A percentile compares a stretch with the other conserved stretches of the same genome.
These are phyloP conservation scores for Cyphomyrmex costatus DNA, from an alignment of 1,140 invertebrate genomes.

Conservation along the genomic window DNA sequence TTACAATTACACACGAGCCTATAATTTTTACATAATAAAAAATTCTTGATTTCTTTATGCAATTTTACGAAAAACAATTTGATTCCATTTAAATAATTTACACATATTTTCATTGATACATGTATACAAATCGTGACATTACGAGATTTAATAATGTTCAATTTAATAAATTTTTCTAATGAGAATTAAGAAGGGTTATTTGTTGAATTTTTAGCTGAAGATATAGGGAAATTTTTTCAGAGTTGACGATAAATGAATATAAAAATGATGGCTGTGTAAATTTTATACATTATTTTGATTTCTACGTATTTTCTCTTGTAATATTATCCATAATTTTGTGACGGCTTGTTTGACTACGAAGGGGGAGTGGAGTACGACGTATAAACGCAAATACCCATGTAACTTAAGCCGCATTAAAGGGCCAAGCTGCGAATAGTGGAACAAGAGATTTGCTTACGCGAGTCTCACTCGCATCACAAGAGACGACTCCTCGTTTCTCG, in stretches of 20 bases:
- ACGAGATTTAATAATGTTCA: too few relatives aligned
- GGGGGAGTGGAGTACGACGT: neutral
- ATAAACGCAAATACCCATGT: conserved; percentile 43
- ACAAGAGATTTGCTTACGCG: conserved; percentile 38
- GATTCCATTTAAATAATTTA: neutral
- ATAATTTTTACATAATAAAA: too few relatives aligned
- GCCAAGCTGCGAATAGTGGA: conserved; percentile 11
- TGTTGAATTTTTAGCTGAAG: neutral
- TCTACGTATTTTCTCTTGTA: neutral
- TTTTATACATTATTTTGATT: neutral
- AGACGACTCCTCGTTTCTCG: conserved; percentile 28
- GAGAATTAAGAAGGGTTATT: neutral
- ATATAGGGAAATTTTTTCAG: neutral
- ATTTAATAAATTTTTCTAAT: neutral
- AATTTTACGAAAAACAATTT: too few relatives aligned
- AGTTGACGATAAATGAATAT: neutral
- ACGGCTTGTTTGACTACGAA: conserved; percentile 21
- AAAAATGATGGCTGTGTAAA: neutral
- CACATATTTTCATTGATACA: too few relatives aligned
- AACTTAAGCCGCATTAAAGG: conserved; percentile 53
- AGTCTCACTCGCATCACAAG: neutral
- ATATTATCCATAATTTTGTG: conserved; percentile 11
- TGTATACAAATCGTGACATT: too few relatives aligned
- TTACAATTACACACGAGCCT: too few relatives aligned
- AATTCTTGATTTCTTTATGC: too few relatives aligned